A percentile compares a stretch with the other conserved stretches of the same genome.
These are phyloP conservation scores for Serilophus lunatus DNA, from an alignment of 2,113 vertebrate genomes.

Conservation along the genomic window DNA sequence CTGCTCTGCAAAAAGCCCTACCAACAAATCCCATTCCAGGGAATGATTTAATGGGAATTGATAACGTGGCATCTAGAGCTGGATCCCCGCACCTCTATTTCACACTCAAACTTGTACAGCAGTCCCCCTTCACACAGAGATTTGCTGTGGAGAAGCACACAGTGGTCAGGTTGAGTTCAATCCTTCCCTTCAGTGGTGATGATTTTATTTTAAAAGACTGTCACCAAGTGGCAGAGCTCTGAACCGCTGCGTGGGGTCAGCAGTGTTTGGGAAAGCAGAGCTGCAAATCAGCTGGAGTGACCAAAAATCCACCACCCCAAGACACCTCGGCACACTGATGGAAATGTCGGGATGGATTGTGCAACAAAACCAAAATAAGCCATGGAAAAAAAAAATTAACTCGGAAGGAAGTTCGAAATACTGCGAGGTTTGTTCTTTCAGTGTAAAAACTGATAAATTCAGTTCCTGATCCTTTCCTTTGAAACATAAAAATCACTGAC, in stretches of 20 bases:
- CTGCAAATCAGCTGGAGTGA: neutral
- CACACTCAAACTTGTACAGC: neutral
- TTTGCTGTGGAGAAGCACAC: neutral
- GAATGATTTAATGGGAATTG: neutral
- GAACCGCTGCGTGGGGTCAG: neutral
- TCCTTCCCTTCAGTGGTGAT: neutral
- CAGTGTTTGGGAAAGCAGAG: neutral
- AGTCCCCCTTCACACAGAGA: neutral
- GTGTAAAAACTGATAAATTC: neutral
- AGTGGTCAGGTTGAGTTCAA: neutral
- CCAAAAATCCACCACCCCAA: neutral
- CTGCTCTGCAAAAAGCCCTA: neutral
- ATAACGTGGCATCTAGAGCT: neutral
- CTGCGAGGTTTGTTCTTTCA: neutral
- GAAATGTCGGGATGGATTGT: rapidly evolving
- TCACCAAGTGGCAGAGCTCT: constrained; percentile 50
- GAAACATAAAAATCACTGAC: neutral
- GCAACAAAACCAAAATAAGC: neutral
- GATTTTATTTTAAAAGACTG: constrained; percentile 51
- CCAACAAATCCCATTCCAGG: neutral
- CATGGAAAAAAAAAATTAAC: no score
- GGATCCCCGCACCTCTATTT: neutral
- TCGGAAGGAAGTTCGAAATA: neutral
- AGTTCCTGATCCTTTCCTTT: neutral
- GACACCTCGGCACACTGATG: neutral